Percentiles rank a stretch among this genome's conserved stretches.
These are phyloP conservation scores for Trogon melanurus DNA, from an alignment of 2,113 vertebrate genomes.

Conservation along the genomic window DNA sequence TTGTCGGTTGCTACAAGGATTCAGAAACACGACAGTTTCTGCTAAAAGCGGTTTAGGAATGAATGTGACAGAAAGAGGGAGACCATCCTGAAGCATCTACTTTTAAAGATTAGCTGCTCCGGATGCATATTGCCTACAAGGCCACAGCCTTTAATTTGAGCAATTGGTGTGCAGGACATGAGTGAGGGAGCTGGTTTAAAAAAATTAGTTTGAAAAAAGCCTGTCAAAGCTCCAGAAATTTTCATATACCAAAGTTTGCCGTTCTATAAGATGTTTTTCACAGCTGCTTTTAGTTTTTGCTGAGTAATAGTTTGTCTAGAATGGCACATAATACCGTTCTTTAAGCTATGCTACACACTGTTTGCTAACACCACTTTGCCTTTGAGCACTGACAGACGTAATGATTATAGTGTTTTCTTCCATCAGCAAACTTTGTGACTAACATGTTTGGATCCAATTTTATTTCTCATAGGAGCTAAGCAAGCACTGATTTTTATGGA, in stretches of 20 bases:
- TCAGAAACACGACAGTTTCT: background rate
- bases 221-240: conserved; percentile 21
- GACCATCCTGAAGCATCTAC: background rate
- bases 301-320: background rate
- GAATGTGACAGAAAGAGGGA: background rate
- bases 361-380: conserved; percentile 51
- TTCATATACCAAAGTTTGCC: conserved; percentile 1
- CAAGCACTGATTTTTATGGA: conserved; percentile 6
- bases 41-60: background rate
- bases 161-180: background rate
- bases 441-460: background rate
- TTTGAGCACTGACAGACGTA: conserved; percentile 14
- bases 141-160: background rate
- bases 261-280: conserved; percentile 8
- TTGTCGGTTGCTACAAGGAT: background rate
- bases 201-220: conserved; percentile 6
- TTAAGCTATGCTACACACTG: background rate
- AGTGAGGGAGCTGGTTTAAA: background rate
- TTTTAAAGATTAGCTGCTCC: conserved; percentile 36
- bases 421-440: background rate
- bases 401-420: background rate
- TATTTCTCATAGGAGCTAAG: conserved; percentile 18
- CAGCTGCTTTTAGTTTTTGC: background rate
- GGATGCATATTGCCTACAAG: background rate
- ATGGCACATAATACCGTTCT: background rate